Conservation (phyloP, 1,140 invertebrate species). For the Oncopodura yosiiana region DNA sequence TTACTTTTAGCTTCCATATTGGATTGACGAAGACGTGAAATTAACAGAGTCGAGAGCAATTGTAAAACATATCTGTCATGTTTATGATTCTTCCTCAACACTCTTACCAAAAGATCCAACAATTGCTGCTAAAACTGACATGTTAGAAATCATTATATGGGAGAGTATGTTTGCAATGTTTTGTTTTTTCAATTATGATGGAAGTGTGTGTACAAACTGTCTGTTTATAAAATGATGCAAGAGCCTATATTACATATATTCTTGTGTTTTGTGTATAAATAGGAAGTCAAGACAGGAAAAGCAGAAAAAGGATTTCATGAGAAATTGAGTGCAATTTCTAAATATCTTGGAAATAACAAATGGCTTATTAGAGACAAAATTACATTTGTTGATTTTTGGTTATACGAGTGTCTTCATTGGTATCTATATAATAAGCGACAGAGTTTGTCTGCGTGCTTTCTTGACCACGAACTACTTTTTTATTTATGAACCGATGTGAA, state of each 20-base stretch:
- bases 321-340: not conserved
- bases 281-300: not conserved
- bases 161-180: slow-evolving; percentile 4
- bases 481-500: no score
- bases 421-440: no score
- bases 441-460: no score
- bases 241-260: not conserved
- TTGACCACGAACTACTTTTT: no score
- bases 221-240: not conserved
- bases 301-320: not conserved
- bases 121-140: not conserved
- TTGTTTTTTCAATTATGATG: not conserved
- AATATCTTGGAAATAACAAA: not conserved
- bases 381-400: slow-evolving; percentile 13
- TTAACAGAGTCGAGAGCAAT: slow-evolving; percentile 21
- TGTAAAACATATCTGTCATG: slow-evolving; percentile 13
- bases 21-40: slow-evolving; percentile 9
- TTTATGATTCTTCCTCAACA: not conserved
- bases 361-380: slow-evolving; percentile 7
- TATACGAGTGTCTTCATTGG: slow-evolving; percentile 10
- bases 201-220: not conserved
- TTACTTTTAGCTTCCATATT: slow-evolving; percentile 24
- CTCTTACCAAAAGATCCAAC: no score
- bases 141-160: slow-evolving; percentile 13
- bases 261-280: not conserved